Evolutionary conservation across 2,113 vertebrate species (phyloP).

Genomic region (Phainopepla nitens): DNA sequence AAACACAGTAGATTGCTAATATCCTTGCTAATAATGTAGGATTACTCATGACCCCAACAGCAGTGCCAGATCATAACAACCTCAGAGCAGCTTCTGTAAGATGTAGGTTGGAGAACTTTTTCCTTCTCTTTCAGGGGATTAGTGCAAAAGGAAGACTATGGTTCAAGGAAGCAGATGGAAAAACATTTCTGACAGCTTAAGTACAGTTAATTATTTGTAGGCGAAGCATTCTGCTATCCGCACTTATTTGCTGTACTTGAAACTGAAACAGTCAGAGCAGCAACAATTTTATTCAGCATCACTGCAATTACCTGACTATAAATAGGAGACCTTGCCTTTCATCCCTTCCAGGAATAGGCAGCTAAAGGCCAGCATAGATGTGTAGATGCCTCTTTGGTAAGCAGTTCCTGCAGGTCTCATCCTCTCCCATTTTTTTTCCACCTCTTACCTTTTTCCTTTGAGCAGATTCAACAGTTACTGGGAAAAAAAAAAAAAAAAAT

Average conservation of each 20-base stretch:
- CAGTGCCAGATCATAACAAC: not conserved
- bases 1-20: not conserved
- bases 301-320: slow-evolving; percentile 54
- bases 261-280: slow-evolving; percentile 49
- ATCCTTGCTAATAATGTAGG: not conserved
- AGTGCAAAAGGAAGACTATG: not conserved
- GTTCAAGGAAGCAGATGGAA: slow-evolving; percentile 7
- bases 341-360: not conserved
- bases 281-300: slow-evolving; percentile 49
- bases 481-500: fast-evolving
- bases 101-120: not conserved
- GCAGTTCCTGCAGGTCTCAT: not conserved
- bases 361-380: not conserved
- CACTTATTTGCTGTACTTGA: slow-evolving; percentile 24
- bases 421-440: not conserved
- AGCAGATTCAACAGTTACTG: not conserved
- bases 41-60: not conserved
- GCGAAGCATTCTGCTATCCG: slow-evolving; percentile 41
- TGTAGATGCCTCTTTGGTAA: not conserved
- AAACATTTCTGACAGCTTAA: slow-evolving; percentile 35
- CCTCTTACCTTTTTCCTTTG: not conserved
- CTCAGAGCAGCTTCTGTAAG: not conserved
- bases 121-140: not conserved
- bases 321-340: slow-evolving; percentile 29
- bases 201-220: slow-evolving; percentile 52